Evolutionary conservation across 2,888 invertebrate species (phyloP), one percentile per base, ranked within the genome.

Genomic region (Dexiosoma caninum): DNA sequence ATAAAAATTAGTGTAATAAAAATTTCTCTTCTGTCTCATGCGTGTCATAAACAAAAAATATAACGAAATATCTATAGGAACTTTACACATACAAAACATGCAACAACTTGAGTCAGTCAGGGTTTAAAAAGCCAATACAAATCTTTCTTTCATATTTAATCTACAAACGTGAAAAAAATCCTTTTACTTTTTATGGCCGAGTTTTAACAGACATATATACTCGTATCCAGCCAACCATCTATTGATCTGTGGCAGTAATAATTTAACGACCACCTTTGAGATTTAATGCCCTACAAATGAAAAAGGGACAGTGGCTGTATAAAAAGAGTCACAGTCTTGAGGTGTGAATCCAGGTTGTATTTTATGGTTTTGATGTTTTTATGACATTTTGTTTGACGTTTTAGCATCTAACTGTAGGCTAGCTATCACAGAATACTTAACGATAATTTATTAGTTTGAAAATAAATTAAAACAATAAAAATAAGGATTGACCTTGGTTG

Each of bases 241-340:
- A 62, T 66, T 40, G 57, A 66, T 74, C 53, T 19, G 21, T 74
- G 57, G 32, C 49, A 62, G 77, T 14, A 23, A 57, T 30, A 32
- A 40, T 64, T 77, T 77, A 70, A 77, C 77, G 70, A 77, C 77
- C 77, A 77, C 70, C 77, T 77, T 64, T 77, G 69, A 69, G 76
- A 46, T 62, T 62, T 69, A 62, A 66, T 75, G 57, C 8, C 16
- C 46, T 37, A 14, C 21, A 40, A 35, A 53, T n/a, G 27, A 27
- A 19, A 76, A 49, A 40, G 46, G 70, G 16, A 51, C 51, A 53
- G 53, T 60, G 44, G n/a, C 44, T 60, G 37, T 55, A 44, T n/a
- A n/a, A n/a, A 44, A 44, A 60, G 30, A 53, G 35, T 44, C 42
- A 62, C 59, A 30, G 49, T 74, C 66, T 59, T 21, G 57, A 77